Conservation (phyloP, 2,888 invertebrate genomes). For the Anthophora plumipes region DNA sequence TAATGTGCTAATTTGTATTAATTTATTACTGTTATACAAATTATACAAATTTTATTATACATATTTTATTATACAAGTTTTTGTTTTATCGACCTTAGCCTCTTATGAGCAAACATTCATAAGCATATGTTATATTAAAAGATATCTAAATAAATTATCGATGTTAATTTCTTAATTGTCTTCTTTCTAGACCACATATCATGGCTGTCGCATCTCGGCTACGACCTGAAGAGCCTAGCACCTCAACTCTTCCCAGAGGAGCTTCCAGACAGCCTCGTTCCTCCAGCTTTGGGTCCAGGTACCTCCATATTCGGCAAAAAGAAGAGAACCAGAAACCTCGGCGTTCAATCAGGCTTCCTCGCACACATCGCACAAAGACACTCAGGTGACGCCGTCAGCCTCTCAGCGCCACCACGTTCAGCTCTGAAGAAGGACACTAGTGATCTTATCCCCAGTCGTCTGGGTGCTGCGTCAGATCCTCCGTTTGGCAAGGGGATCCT, state of each 20-base stretch:
- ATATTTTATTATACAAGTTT: no score
- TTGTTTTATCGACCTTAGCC: no score
- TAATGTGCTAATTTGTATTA: no score
- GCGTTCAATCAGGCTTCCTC: conserved; percentile 93
- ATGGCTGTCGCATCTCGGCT: conserved; percentile 94
- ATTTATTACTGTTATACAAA: no score
- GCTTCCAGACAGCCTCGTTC: conserved; percentile 89
- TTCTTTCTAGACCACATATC: conserved; percentile 90
- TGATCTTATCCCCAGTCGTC: conserved; percentile 90
- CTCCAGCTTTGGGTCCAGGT: conserved; percentile 88
- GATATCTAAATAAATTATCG: no score
- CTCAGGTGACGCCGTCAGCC: conserved; percentile 91
- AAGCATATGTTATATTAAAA: no score
- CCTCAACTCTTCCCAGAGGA: conserved; percentile 93
- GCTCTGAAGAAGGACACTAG: conserved; percentile 92
- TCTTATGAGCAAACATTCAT: no score
- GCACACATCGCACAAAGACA: conserved; percentile 92
- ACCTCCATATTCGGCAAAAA: conserved; percentile 86
- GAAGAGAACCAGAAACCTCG: conserved; percentile 87
- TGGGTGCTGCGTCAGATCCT: conserved; percentile 94
- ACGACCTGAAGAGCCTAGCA: conserved; percentile 93
- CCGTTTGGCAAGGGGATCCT: conserved; percentile 95
- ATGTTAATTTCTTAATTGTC: not conserved
- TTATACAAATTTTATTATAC: no score
- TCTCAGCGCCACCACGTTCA: conserved; percentile 92